A percentile compares a stretch with the other conserved stretches of the same genome.
phyloP scores from a whole-genome alignment of 2,113 vertebrate species.

The Rhabdornis inornatus region DNA sequence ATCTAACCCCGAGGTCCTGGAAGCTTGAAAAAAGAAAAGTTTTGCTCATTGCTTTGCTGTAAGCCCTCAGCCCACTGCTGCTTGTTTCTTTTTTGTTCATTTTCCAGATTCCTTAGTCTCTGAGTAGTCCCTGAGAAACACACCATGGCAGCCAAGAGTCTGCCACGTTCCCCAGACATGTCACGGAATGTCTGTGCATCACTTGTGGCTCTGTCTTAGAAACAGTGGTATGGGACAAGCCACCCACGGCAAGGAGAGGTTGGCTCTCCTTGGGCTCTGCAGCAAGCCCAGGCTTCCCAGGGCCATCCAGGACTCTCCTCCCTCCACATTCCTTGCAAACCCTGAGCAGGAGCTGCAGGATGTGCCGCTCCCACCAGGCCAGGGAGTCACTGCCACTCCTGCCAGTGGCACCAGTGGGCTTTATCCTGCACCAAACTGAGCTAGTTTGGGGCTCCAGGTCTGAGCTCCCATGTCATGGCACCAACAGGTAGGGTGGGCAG shows the following conservation, averaged over 20 bases:
- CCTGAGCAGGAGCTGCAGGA: background rate
- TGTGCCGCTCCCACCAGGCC: background rate
- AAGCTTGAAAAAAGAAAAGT: background rate
- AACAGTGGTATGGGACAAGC: background rate
- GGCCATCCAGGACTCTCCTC: rapidly evolving
- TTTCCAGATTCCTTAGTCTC: background rate
- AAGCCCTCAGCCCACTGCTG: background rate
- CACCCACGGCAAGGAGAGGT: background rate
- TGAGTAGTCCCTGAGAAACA: background rate
- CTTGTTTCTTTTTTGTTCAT: background rate
- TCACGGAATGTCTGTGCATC: background rate
- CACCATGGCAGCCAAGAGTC: background rate
- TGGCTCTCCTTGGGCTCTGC: background rate
- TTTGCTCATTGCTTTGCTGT: background rate
- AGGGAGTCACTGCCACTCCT: background rate
- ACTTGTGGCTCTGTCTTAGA: background rate
- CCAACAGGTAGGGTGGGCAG: rapidly evolving
- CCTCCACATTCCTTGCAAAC: background rate
- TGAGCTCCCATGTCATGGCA: rapidly evolving
- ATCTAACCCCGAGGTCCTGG: background rate
- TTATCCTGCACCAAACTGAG: background rate
- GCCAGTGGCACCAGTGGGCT: rapidly evolving
- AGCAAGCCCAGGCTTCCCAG: background rate
- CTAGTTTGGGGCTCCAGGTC: background rate
- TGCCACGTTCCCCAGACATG: background rate